Evolutionary conservation across 2,888 invertebrate genomes (phyloP), one percentile per base, ranked within the genome.

Genomic region (Lutraria lutraria): DNA sequence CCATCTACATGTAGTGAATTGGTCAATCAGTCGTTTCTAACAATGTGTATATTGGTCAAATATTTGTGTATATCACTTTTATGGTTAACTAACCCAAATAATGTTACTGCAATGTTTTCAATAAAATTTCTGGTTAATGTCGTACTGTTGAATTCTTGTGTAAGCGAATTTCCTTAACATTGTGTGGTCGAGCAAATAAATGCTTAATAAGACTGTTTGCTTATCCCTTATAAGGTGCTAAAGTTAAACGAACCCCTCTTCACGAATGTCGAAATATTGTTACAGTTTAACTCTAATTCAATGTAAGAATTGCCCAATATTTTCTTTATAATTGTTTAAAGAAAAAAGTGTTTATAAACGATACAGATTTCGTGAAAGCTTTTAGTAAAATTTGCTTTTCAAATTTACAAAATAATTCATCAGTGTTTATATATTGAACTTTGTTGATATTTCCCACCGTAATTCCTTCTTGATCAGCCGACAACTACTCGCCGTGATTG

Each of bases 221-320:
- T n/a, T 81, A 85, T 87, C 60, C 53, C 52, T 43, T 79, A 84
- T 81, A 89, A 87, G 82, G 87, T 83, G 90, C 87, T 87, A 87
- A 87, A 87, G 87, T 86, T 86, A 90, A 87, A 88, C 88, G 76
- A 68, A 54, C 21, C 56, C 53, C 82, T 54, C 60, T 88, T 88
- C 83, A 63, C 63, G 76, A 60, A 81, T 56, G 63, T 82, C 80
- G 56, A 76, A 88, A 92, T 92, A 89, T 92, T 92, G 89, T 92
- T 90, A 90, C 92, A 90, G 87, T 92, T 92, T 92, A 92, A 63
- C 89, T 86, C 63, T 90, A 92, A 89, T 84, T 89, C 85, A 88
- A 81, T 89, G 88, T 29, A 81, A 85, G 86, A 79, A 89, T 89
- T 85, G 72, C 60, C 81, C 87, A 92, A 90, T 92, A 89, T 92